Conservation (phyloP, 30 jellyfish, hydroid and myxozoan species). For the Haliclystus octoradiatus region DNA sequence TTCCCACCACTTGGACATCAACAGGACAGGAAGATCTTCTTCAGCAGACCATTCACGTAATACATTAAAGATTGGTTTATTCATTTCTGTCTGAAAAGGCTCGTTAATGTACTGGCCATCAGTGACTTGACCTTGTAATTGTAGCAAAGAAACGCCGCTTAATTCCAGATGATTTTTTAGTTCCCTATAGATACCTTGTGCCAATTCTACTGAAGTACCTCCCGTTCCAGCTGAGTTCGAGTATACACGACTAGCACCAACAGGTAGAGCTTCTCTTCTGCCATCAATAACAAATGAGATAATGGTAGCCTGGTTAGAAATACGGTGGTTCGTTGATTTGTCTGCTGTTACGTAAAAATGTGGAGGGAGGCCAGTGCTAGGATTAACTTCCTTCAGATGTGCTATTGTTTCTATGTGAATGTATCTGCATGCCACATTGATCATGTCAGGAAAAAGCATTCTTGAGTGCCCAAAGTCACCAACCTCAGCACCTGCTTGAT, state of each 20-base stretch:
- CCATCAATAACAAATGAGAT: constrained; percentile 8
- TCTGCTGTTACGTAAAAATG: constrained; percentile 26
- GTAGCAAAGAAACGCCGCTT: neutral
- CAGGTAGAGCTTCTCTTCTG: constrained; percentile 2
- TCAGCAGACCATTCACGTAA: neutral
- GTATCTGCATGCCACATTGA: constrained; percentile 7
- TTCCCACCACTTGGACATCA: constrained; percentile 3
- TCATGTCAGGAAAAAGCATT: constrained; percentile 11
- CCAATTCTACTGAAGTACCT: constrained; percentile 14
- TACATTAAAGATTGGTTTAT: constrained; percentile 10
- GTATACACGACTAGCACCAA: constrained; percentile 7
- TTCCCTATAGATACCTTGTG: constrained; percentile 2
- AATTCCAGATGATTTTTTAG: neutral
- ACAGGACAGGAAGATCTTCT: neutral
- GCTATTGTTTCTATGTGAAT: constrained; percentile 6
- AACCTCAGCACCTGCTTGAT: constrained; percentile 10
- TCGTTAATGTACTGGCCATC: constrained; percentile 11
- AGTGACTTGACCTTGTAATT: constrained; percentile 18
- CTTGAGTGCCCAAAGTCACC: constrained; percentile 26
- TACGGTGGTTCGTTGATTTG: too few species aligned
- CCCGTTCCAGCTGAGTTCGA: constrained; percentile 9
- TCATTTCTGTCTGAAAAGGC: constrained; percentile 6
- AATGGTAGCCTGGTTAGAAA: constrained; percentile 12
- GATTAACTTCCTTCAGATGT: constrained; percentile 3
- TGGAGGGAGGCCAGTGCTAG: constrained; percentile 36